phyloP scores from a whole-genome alignment of 1,140 invertebrate genomes.

The Diabrotica undecimpunctata region DNA sequence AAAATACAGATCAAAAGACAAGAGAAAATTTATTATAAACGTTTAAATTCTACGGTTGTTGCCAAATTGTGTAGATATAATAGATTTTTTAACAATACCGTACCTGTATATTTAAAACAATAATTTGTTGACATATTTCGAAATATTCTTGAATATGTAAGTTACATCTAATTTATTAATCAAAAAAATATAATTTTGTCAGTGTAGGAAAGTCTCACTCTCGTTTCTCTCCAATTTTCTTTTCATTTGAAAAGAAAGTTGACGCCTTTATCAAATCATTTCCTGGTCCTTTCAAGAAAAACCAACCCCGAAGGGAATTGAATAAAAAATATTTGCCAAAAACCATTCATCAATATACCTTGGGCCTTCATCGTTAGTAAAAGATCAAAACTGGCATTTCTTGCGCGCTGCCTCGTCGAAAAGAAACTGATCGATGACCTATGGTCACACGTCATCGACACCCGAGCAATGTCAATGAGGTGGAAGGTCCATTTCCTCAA shows the following conservation, averaged over 20 bases:
- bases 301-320: not conserved
- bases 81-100: too few relatives aligned
- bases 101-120: too few relatives aligned
- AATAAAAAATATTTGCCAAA: conserved; percentile 1
- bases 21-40: too few relatives aligned
- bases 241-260: not conserved
- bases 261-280: conserved; percentile 2
- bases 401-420: conserved; percentile 5
- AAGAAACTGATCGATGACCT: conserved; percentile 26
- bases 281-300: not conserved
- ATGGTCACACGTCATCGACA: conserved; percentile 27
- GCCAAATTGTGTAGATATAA: too few relatives aligned
- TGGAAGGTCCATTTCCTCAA: conserved; percentile 27
- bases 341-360: not conserved
- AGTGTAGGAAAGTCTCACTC: too few relatives aligned
- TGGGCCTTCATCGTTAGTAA: not conserved
- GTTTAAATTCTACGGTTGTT: too few relatives aligned
- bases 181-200: too few relatives aligned
- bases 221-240: not conserved
- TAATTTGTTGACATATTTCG: too few relatives aligned
- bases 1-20: too few relatives aligned
- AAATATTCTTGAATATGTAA: too few relatives aligned
- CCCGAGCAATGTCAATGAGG: conserved; percentile 22
- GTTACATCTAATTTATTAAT: too few relatives aligned
- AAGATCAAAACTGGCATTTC: conserved; percentile 1